A percentile compares a stretch with the other conserved stretches of the same genome.
Evolutionary conservation across 2,797 vertebrate species (phyloP).

Genomic region (Urocyon cinereoargenteus): DNA sequence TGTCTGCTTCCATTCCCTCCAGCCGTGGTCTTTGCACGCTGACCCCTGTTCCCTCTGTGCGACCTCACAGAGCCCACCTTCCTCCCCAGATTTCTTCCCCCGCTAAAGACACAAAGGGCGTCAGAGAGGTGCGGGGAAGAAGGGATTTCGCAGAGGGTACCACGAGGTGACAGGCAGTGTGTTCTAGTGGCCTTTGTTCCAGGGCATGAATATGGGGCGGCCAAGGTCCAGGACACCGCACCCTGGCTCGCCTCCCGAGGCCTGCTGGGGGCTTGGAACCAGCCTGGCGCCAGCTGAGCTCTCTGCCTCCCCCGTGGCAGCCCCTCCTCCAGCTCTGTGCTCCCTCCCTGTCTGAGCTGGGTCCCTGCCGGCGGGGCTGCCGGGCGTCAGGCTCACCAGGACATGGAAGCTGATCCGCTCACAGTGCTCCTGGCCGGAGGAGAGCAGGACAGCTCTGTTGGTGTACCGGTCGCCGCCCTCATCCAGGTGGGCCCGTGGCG

Average conservation of each 20-base stretch:
- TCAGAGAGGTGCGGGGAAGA: background rate
- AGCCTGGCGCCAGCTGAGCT: background rate
- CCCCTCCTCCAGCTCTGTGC: background rate
- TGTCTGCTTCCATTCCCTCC: background rate
- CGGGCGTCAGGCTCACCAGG: constrained; percentile 89
- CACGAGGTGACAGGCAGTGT: fast-evolving
- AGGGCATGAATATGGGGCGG: background rate
- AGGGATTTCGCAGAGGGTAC: background rate
- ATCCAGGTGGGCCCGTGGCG: constrained; percentile 94
- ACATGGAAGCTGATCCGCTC: constrained; percentile 95
- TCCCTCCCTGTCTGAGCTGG: background rate
- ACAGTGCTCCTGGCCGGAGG: constrained; percentile 89
- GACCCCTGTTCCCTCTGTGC: background rate
- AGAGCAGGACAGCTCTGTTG: constrained; percentile 89
- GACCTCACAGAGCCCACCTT: background rate
- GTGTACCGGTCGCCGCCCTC: constrained; percentile 87
- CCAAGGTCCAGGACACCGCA: background rate
- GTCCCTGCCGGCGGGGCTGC: background rate
- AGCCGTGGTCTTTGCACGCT: background rate
- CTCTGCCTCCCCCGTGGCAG: background rate
- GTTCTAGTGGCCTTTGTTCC: background rate
- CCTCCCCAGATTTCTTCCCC: background rate
- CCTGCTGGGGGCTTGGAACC: fast-evolving
- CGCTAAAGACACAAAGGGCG: background rate
- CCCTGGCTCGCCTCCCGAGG: fast-evolving